Evolutionary conservation across 2,113 vertebrate species (phyloP).

Genomic region (Hippocampus guttulatus): DNA sequence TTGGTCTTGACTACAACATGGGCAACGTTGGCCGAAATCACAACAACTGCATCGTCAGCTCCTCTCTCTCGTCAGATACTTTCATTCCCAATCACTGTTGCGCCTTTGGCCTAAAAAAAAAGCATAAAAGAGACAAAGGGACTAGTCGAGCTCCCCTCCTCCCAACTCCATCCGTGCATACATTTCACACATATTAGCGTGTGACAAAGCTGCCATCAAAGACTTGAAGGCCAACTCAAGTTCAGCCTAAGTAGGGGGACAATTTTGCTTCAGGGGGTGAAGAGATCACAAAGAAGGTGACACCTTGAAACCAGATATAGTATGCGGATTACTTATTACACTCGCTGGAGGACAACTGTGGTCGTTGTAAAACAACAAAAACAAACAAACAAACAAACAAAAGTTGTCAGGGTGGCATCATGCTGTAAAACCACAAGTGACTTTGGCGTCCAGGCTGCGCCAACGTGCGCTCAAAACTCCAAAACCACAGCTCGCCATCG

Average conservation of each 20-base stretch:
- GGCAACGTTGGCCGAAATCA: neutral
- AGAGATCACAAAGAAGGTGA: constrained; percentile 38
- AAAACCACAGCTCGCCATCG: neutral
- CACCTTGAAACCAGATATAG: constrained; percentile 31
- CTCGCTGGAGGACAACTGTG: neutral
- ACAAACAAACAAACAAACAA: neutral
- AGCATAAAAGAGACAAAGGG: constrained; percentile 17
- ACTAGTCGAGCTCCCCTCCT: constrained; percentile 11
- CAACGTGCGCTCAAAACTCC: neutral
- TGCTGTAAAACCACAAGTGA: neutral
- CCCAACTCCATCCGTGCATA: constrained; percentile 33
- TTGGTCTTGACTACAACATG: too few species aligned
- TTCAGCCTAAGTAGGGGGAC: constrained; percentile 30
- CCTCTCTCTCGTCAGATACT: constrained; percentile 62
- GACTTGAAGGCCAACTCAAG: constrained; percentile 29
- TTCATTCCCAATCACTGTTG: constrained; percentile 58
- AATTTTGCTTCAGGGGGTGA: constrained; percentile 15
- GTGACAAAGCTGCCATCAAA: constrained; percentile 55
- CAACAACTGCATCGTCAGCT: constrained; percentile 27
- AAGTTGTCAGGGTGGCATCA: neutral
- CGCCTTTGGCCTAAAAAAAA: constrained; percentile 28
- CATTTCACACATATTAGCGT: constrained; percentile 47
- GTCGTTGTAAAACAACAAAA: too few species aligned
- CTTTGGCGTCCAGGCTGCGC: neutral
- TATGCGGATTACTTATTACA: neutral